Percentiles rank a stretch among this genome's conserved stretches.
phyloP scores from a whole-genome alignment of 2,888 invertebrate genomes.

The Apantesis nais region DNA sequence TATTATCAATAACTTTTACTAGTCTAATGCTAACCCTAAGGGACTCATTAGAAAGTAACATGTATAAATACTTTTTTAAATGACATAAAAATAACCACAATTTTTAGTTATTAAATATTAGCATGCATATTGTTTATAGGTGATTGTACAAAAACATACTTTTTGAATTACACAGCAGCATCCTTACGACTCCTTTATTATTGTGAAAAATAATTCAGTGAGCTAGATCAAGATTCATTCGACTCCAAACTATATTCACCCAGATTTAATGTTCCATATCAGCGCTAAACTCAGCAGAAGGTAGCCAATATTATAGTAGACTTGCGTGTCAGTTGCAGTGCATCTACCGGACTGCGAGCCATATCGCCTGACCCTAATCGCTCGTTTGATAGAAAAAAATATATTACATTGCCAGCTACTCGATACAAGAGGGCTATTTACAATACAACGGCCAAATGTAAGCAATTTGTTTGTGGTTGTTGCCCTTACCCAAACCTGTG shows the following conservation, averaged over 20 bases:
- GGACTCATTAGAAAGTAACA: too few relatives aligned
- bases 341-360: slow-evolving; percentile 51
- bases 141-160: neutral
- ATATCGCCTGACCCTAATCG: slow-evolving; percentile 60
- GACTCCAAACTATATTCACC: slow-evolving; percentile 18
- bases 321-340: slow-evolving; percentile 64
- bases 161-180: neutral
- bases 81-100: neutral
- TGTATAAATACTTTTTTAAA: too few relatives aligned
- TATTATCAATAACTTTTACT: too few relatives aligned
- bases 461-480: slow-evolving; percentile 43
- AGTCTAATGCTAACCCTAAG: neutral
- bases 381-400: slow-evolving; percentile 46
- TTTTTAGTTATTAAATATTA: neutral
- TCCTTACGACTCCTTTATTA: neutral
- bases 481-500: slow-evolving; percentile 29
- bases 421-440: slow-evolving; percentile 29
- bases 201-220: neutral
- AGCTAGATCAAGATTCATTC: neutral
- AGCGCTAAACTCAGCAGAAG: slow-evolving; percentile 34
- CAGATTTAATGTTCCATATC: slow-evolving; percentile 30
- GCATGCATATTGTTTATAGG: neutral
- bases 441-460: slow-evolving; percentile 32
- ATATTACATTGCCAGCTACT: slow-evolving; percentile 41
- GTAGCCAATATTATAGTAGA: slow-evolving; percentile 37